Conservation (phyloP, 1,140 invertebrate genomes). For the Magallana ariakensis region DNA sequence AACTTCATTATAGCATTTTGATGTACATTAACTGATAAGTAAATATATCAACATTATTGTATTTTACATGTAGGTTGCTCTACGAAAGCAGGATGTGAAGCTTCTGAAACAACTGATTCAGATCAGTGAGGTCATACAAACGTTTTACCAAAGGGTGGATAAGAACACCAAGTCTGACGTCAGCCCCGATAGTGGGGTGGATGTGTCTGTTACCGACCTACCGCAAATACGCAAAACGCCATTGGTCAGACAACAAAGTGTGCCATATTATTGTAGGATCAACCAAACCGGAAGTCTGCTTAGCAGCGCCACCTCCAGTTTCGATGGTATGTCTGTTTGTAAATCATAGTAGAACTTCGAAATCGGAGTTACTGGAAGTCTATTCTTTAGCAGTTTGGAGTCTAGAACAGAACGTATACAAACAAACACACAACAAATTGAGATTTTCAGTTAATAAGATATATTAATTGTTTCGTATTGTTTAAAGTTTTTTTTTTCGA, state of each 20-base stretch:
- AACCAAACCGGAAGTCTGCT: conserved; percentile 4
- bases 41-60: too few species aligned
- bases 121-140: conserved; percentile 58
- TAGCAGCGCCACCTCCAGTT: conserved; percentile 51
- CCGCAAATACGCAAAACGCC: conserved; percentile 44
- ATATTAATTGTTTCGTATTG: too few species aligned
- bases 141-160: conserved; percentile 48
- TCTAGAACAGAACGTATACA: too few species aligned
- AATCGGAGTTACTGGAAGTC: too few species aligned
- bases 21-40: too few species aligned
- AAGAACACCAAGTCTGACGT: conserved; percentile 15
- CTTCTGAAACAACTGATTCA: conserved; percentile 57
- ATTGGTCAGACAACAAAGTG: conserved; percentile 58
- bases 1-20: too few species aligned
- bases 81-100: conserved; percentile 58
- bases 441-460: too few species aligned
- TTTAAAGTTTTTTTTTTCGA: too few species aligned
- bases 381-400: too few species aligned
- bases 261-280: conserved; percentile 52
- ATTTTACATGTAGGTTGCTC: conserved; percentile 37
- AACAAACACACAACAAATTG: too few species aligned
- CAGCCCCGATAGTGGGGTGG: conserved; percentile 42
- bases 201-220: conserved; percentile 39
- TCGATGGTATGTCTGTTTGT: conserved; percentile 48
- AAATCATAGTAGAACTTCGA: too few species aligned